These are phyloP conservation scores for Plemyria rubiginata DNA, from an alignment of 2,888 invertebrate species.

Conservation along the genomic window DNA sequence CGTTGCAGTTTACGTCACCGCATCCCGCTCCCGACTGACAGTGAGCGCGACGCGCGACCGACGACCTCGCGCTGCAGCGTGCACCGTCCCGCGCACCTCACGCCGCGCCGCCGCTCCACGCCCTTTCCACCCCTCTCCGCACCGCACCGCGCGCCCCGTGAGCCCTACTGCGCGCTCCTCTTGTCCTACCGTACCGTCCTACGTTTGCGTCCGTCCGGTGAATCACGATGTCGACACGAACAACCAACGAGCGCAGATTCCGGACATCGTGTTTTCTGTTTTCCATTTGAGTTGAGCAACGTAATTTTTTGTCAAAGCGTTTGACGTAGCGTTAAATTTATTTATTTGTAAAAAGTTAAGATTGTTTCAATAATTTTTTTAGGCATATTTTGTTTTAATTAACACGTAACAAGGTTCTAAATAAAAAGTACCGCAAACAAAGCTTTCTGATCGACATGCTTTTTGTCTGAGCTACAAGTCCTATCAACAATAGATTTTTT, in stretches of 20 bases:
- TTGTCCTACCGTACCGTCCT: constrained; percentile 63
- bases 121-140: constrained; percentile 43
- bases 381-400: too few species aligned
- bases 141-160: constrained; percentile 52
- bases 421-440: too few species aligned
- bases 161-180: constrained; percentile 43
- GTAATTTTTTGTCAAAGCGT: constrained; percentile 5
- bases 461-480: too few species aligned
- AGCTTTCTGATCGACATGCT: too few species aligned
- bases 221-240: constrained; percentile 63
- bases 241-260: constrained; percentile 38
- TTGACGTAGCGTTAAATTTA: background rate
- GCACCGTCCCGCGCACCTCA: constrained; percentile 73
- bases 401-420: too few species aligned
- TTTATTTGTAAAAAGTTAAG: too few species aligned
- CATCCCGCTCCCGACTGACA: constrained; percentile 84
- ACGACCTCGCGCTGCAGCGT: constrained; percentile 84
- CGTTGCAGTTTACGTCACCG: constrained; percentile 85
- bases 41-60: constrained; percentile 71
- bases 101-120: constrained; percentile 62
- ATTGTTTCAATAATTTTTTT: too few species aligned
- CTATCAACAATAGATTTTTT: too few species aligned
- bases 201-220: constrained; percentile 68
- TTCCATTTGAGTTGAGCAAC: constrained; percentile 10
- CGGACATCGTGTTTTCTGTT: constrained; percentile 20